Percentiles rank a stretch among this genome's conserved stretches.
Evolutionary conservation across 1,140 invertebrate species (phyloP).

Genomic region (Drosophila parvula): DNA sequence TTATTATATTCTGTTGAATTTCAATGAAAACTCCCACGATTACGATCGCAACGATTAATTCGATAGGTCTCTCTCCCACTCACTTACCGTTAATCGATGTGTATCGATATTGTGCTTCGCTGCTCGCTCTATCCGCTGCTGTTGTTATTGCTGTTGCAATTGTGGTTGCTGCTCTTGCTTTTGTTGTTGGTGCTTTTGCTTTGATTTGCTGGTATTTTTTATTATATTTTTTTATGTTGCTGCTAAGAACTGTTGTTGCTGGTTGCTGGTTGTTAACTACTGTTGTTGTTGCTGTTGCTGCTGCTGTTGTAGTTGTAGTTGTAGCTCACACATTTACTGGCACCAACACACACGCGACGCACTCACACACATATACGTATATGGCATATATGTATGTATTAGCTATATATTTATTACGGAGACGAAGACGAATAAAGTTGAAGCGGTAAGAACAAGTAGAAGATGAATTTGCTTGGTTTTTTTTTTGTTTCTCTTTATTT

Average conservation of each 20-base stretch:
- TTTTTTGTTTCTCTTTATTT: conserved; percentile 1
- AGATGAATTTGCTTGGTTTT: conserved; percentile 41
- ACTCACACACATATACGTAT: conserved; percentile 54
- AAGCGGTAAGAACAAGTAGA: conserved; percentile 55
- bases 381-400: conserved; percentile 29
- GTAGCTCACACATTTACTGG: conserved; percentile 62
- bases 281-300: conserved; percentile 45
- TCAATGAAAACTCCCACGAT: too few species aligned
- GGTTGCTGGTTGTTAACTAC: conserved; percentile 33
- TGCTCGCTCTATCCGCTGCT: conserved; percentile 50
- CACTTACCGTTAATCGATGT: conserved; percentile 80
- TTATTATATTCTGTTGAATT: too few species aligned
- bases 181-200: conserved; percentile 35
- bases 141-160: conserved; percentile 42
- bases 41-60: background rate
- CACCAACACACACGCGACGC: conserved; percentile 65
- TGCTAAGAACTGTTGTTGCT: conserved; percentile 28
- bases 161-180: conserved; percentile 7
- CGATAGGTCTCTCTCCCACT: background rate
- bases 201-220: conserved; percentile 30
- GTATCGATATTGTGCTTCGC: conserved; percentile 70
- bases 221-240: conserved; percentile 22
- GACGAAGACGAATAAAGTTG: conserved; percentile 59
- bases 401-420: conserved; percentile 50
- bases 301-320: conserved; percentile 35